These are phyloP conservation scores for Drosophila gunungcola DNA, from an alignment of 1,140 invertebrate species.

Conservation along the genomic window DNA sequence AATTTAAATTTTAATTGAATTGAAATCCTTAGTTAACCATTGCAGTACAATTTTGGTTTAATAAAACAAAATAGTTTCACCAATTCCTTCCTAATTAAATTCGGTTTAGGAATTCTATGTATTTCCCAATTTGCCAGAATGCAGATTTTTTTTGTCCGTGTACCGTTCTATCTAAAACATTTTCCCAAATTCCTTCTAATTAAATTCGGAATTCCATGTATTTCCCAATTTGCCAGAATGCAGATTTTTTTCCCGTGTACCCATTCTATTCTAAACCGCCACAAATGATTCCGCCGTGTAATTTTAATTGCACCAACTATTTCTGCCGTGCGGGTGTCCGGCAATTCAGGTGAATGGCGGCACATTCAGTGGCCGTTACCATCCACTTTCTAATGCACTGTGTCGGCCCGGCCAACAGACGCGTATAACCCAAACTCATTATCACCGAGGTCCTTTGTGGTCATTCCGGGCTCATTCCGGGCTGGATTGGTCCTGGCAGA, in stretches of 20 bases:
- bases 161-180: too few species aligned
- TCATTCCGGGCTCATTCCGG: conserved; percentile 48
- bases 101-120: not conserved
- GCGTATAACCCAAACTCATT: conserved; percentile 65
- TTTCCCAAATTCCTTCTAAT: too few species aligned
- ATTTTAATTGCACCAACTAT: conserved; percentile 68
- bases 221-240: not conserved
- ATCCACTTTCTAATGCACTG: conserved; percentile 32
- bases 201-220: not conserved
- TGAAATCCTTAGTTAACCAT: too few species aligned
- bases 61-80: too few species aligned
- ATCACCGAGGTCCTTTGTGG: conserved; percentile 67
- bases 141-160: too few species aligned
- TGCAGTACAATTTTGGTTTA: too few species aligned
- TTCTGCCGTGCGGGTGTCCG: conserved; percentile 25
- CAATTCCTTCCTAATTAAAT: too few species aligned
- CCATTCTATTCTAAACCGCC: not conserved
- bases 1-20: too few species aligned
- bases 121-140: not conserved
- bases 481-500: conserved; percentile 49
- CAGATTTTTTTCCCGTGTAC: not conserved
- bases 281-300: conserved; percentile 65
- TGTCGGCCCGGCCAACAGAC: conserved; percentile 9
- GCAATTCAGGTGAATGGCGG: conserved; percentile 49
- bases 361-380: conserved; percentile 45